phyloP scores from a whole-genome alignment of 2,797 vertebrate species.

The Hipposideros larvatus region DNA sequence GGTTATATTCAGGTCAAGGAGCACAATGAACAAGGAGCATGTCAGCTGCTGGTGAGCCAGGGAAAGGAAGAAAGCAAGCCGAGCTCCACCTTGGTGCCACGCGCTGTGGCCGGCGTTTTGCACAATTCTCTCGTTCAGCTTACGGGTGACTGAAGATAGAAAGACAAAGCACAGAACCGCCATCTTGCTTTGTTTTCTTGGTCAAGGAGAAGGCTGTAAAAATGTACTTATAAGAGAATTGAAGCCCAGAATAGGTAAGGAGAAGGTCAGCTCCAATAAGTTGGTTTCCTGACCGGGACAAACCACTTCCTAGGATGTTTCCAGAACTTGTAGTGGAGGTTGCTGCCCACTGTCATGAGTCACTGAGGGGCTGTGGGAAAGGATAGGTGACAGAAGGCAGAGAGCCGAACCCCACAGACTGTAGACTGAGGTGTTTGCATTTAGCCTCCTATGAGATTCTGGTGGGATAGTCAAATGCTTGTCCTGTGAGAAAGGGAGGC shows the following conservation, averaged over 20 bases:
- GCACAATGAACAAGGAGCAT: not conserved
- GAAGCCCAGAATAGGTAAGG: not conserved
- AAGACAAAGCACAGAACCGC: not conserved
- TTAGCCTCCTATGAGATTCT: not conserved
- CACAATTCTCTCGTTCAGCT: not conserved
- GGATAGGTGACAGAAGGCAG: not conserved
- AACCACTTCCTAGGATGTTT: not conserved
- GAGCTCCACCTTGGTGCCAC: not conserved
- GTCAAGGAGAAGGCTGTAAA: not conserved
- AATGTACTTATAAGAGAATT: not conserved
- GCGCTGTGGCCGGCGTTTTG: not conserved
- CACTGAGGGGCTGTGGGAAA: not conserved
- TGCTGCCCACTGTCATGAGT: not conserved
- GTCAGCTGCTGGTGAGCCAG: not conserved
- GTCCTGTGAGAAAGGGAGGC: not conserved
- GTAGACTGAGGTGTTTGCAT: not conserved
- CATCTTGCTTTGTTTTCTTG: not conserved
- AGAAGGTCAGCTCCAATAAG: not conserved
- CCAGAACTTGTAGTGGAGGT: not conserved
- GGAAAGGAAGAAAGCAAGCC: not conserved
- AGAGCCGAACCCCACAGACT: not conserved
- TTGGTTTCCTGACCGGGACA: not conserved
- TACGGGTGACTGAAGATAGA: not conserved
- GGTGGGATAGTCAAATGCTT: not conserved
- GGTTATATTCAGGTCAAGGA: constrained; percentile 45